Evolutionary conservation across 1,140 invertebrate genomes (phyloP).

Genomic region (Globodera rostochiensis): DNA sequence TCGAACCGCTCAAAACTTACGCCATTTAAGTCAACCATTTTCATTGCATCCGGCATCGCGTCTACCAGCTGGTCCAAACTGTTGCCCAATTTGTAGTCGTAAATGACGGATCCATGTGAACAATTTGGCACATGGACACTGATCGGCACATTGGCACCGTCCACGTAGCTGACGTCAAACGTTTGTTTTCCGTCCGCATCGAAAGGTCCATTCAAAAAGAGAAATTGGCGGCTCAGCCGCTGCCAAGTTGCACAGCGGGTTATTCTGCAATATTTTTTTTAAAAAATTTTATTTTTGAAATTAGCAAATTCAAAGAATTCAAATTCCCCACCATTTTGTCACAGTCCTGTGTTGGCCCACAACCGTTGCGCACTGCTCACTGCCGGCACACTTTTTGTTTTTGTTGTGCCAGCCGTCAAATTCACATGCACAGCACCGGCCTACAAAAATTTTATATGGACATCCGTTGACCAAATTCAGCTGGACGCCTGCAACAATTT

Average conservation of each 20-base stretch:
- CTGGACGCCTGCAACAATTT: not conserved
- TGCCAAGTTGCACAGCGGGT: not conserved
- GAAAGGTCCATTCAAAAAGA: no score
- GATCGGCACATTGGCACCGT: constrained; percentile 12
- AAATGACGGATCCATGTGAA: no score
- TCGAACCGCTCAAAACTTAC: not conserved
- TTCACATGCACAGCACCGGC: not conserved
- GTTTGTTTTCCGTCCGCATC: no score
- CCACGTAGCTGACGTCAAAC: constrained; percentile 19
- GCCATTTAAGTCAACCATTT: not conserved
- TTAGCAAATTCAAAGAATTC: not conserved
- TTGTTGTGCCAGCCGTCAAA: not conserved
- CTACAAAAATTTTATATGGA: not conserved
- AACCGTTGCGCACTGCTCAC: not conserved
- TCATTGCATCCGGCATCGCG: not conserved
- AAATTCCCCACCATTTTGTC: not conserved
- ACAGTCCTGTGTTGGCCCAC: not conserved
- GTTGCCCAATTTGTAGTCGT: no score
- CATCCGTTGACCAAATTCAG: not conserved
- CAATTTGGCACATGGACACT: no score
- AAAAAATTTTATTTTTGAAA: not conserved
- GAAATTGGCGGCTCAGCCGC: no score
- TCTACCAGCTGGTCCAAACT: no score
- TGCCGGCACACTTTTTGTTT: not conserved
- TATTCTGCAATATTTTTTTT: not conserved